phyloP scores from a whole-genome alignment of 2,888 invertebrate species.

The Drosophila glabriapex region DNA sequence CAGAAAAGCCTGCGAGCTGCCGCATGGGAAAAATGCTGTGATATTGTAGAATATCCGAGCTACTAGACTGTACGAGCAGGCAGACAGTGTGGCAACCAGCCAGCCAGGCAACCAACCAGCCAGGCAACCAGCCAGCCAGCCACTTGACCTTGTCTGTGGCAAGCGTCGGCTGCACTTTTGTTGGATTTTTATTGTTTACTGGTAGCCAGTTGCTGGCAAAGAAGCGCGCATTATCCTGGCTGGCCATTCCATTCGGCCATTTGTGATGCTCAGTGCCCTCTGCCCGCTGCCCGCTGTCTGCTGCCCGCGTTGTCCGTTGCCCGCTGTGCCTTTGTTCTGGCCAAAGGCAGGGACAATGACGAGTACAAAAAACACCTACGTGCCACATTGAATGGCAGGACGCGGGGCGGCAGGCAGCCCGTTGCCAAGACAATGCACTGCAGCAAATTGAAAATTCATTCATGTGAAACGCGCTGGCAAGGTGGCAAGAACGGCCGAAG shows the following conservation, averaged over 20 bases:
- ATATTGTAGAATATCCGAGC: conserved; percentile 8
- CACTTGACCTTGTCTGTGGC: conserved; percentile 71
- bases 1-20: conserved; percentile 3
- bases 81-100: conserved; percentile 23
- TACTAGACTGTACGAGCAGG: conserved; percentile 38
- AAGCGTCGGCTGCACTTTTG: conserved; percentile 54
- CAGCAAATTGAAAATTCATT: conserved; percentile 81
- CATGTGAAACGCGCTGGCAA: conserved; percentile 77
- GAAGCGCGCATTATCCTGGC: conserved; percentile 71
- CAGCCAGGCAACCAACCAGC: neutral
- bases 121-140: conserved; percentile 31
- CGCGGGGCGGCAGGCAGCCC: conserved; percentile 66
- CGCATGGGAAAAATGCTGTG: conserved; percentile 53
- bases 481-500: conserved; percentile 44
- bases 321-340: conserved; percentile 79
- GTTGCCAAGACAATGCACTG: conserved; percentile 78
- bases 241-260: conserved; percentile 56
- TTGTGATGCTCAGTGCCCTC: conserved; percentile 59
- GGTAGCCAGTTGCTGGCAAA: conserved; percentile 45
- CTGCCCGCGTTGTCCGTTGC: conserved; percentile 48
- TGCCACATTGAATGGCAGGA: conserved; percentile 78
- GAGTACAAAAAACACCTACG: conserved; percentile 75
- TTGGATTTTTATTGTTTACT: conserved; percentile 44
- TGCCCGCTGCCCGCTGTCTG: conserved; percentile 39
- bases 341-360: conserved; percentile 74